Evolutionary conservation across 2,888 invertebrate species (phyloP), one percentile per base, ranked within the genome.

Genomic region (Dysmachus trigonus): DNA sequence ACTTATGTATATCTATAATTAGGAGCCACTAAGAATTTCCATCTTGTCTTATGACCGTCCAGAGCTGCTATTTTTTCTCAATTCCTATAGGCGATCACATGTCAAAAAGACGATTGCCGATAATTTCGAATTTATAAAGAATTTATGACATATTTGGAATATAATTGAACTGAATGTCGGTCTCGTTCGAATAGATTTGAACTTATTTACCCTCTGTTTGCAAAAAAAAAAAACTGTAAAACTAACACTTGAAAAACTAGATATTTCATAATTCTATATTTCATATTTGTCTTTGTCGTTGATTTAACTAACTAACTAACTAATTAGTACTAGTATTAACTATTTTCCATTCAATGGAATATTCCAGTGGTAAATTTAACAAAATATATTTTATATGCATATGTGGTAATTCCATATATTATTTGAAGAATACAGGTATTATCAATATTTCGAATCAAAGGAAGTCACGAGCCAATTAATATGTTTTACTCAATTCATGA

Each of bases 1-100:
- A n/a, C 18, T 72, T 72, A 27, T 62, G 83, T 72, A 72, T 30
- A n/a, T 83, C 83, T 83, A 83, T 38, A 83, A 72, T 83, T 83
- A 83, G 83, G 72, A 38, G 38, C 41, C 72, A 22, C 83, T 82
- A 33, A 83, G 83, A 83, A 83, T 72, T 83, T 83, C 83, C 83
- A 83, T 83, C 31, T 71, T 38, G 47, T 71, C 83, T 83, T 41
- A 38, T 83, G 38, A 83, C 18, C 83, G 83, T 83, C 83, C 83
- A 83, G 83, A 83, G 72, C 18, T 38, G 71, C 72, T 83, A 83
- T 83, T 83, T 83, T 83, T 38, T 72, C 62, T 35, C 51, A 41
- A 62, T 41, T 72, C 72, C 13, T 8, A 35, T 35, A 72, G 71
- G 10, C 79, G 30, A 62, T 82, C 62, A 35, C 31, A 79, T 22